These are phyloP conservation scores for Ascaphus truei DNA, from an alignment of 2,113 vertebrate species.

Conservation along the genomic window DNA sequence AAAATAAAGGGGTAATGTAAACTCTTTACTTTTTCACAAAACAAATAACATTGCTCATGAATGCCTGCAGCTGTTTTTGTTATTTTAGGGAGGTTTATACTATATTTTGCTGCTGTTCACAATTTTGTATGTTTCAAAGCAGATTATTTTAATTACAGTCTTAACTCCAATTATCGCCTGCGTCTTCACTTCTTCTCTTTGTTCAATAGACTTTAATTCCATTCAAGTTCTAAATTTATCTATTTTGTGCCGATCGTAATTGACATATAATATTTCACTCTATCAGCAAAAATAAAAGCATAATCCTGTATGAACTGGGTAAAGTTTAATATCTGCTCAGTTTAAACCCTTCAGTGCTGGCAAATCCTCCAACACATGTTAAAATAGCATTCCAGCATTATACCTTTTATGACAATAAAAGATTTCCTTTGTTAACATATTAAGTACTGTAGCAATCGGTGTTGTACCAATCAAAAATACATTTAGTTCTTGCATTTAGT, in stretches of 20 bases:
- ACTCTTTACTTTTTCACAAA: neutral
- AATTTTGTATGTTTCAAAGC: conserved; percentile 31
- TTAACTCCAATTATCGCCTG: conserved; percentile 18
- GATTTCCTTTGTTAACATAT: too few species aligned
- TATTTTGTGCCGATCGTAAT: conserved; percentile 18
- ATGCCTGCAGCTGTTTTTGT: conserved; percentile 34
- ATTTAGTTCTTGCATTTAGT: too few species aligned
- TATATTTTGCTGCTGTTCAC: conserved; percentile 25
- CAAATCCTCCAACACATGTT: too few species aligned
- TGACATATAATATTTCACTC: conserved; percentile 19
- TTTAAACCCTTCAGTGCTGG: too few species aligned
- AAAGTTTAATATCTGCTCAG: too few species aligned
- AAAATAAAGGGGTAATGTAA: too few species aligned
- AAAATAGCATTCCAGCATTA: too few species aligned
- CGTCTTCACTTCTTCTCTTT: conserved; percentile 9
- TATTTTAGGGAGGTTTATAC: conserved; percentile 20
- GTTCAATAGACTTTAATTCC: conserved; percentile 30
- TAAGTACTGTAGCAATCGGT: too few species aligned
- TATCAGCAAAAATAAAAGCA: neutral
- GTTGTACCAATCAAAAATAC: too few species aligned
- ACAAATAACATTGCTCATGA: conserved; percentile 15
- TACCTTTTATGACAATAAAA: too few species aligned
- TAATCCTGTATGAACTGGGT: neutral
- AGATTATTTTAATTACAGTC: conserved; percentile 31
- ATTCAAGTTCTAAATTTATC: conserved; percentile 33